phyloP scores from a whole-genome alignment of 2,888 invertebrate species.

The Ectemnius cavifrons region DNA sequence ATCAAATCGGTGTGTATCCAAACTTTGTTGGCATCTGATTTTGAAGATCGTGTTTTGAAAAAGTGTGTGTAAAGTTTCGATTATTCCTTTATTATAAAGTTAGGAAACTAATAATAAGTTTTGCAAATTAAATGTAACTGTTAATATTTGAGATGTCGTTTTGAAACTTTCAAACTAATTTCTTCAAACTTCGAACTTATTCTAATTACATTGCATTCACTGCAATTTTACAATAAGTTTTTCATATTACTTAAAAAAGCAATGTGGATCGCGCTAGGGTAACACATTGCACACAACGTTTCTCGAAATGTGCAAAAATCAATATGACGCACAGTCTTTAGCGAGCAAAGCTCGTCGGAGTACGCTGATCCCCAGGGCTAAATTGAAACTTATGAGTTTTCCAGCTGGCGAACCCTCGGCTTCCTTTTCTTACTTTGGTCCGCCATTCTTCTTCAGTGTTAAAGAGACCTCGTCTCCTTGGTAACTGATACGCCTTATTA shows the following conservation, averaged over 20 bases:
- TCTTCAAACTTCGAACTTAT: no score
- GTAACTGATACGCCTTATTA: constrained; percentile 72
- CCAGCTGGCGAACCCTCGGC: constrained; percentile 56
- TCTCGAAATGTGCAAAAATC: constrained; percentile 64
- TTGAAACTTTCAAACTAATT: no score
- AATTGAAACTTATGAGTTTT: constrained; percentile 78
- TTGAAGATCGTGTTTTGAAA: no score
- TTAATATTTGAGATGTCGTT: no score
- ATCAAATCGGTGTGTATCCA: no score
- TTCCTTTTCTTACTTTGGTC: constrained; percentile 61
- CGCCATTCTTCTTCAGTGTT: constrained; percentile 73
- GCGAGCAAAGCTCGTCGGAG: constrained; percentile 65
- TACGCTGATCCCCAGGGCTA: constrained; percentile 74
- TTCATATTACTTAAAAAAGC: no score
- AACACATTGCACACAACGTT: not conserved
- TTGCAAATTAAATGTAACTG: no score
- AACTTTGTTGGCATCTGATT: no score
- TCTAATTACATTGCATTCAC: no score
- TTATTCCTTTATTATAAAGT: not conserved
- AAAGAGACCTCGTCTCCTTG: constrained; percentile 72
- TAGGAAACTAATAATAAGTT: no score
- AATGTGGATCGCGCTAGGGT: constrained; percentile 2
- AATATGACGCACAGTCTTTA: constrained; percentile 62
- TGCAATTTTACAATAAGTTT: no score
- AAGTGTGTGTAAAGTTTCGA: no score